Evolutionary conservation across 2,797 vertebrate genomes (phyloP).

Genomic region (Poeciliopsis gracilis): DNA sequence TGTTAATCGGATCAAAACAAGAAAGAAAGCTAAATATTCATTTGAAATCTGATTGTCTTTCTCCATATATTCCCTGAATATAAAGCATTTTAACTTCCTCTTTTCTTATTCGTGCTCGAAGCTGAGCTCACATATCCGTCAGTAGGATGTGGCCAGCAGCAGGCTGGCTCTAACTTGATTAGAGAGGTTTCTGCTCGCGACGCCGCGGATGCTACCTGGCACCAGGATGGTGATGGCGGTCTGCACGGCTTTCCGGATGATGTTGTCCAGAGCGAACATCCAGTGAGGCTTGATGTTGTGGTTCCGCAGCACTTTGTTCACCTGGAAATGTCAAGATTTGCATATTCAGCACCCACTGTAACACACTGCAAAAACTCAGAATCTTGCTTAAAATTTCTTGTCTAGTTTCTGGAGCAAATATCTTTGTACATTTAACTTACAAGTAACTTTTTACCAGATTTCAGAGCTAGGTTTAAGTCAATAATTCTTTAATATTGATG

Average conservation of each 20-base stretch:
- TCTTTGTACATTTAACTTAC: too few relatives aligned
- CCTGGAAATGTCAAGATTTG: constrained; percentile 76
- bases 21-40: background rate
- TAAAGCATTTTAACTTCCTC: background rate
- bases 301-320: constrained; percentile 97
- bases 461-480: too few relatives aligned
- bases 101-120: constrained; percentile 1
- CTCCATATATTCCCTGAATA: background rate
- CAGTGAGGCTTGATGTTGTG: constrained; percentile 99
- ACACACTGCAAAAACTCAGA: too few relatives aligned
- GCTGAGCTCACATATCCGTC: constrained; percentile 1
- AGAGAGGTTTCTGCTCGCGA: constrained; percentile 8
- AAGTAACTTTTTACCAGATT: too few relatives aligned
- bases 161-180: background rate
- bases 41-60: background rate
- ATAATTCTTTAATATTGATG: too few relatives aligned
- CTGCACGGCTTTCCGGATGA: constrained; percentile 98
- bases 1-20: background rate
- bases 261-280: constrained; percentile 99
- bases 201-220: constrained; percentile 83
- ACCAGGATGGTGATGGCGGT: constrained; percentile 97
- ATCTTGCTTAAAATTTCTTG: too few relatives aligned
- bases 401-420: too few relatives aligned
- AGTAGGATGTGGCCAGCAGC: background rate
- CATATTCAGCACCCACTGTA: background rate